A percentile compares a stretch with the other conserved stretches of the same genome.
These are phyloP conservation scores for Rafetus swinhoei DNA, from an alignment of 2,113 vertebrate species.

Conservation along the genomic window DNA sequence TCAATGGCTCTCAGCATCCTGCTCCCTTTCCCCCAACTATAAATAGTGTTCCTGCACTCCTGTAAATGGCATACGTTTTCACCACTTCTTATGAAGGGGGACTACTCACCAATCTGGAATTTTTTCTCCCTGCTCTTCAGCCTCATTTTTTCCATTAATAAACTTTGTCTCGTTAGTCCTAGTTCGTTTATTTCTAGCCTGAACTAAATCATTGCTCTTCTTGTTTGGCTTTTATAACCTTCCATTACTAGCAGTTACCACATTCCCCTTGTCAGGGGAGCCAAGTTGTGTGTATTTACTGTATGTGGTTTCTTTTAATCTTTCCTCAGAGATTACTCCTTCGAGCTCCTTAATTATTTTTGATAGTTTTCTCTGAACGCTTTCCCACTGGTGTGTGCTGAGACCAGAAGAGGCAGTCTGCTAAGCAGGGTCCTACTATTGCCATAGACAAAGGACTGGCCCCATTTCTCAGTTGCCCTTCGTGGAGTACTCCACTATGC, in stretches of 20 bases:
- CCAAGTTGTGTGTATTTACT: neutral
- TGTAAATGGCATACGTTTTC: neutral
- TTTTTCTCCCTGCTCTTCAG: constrained; percentile 49
- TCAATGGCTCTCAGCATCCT: too few species aligned
- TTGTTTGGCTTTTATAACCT: constrained; percentile 46
- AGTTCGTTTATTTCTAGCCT: neutral
- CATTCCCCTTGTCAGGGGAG: constrained; percentile 28
- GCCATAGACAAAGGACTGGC: neutral
- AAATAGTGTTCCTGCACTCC: too few species aligned
- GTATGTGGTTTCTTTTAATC: neutral
- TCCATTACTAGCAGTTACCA: constrained; percentile 29
- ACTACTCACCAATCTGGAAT: constrained; percentile 43
- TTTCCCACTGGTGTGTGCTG: neutral
- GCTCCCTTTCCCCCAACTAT: too few species aligned
- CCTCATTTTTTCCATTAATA: constrained; percentile 43
- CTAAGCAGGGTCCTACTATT: neutral
- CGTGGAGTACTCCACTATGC: too few species aligned
- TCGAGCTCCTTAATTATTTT: neutral
- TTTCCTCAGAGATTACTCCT: neutral
- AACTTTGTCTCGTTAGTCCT: constrained; percentile 41
- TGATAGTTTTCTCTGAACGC: neutral
- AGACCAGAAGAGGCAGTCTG: neutral
- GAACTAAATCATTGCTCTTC: neutral
- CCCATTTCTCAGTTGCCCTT: neutral
- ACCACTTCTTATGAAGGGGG: neutral